Percentiles rank a stretch among this genome's conserved stretches.
Evolutionary conservation across 1,140 invertebrate species (phyloP).

Genomic region (Pinna nobilis): DNA sequence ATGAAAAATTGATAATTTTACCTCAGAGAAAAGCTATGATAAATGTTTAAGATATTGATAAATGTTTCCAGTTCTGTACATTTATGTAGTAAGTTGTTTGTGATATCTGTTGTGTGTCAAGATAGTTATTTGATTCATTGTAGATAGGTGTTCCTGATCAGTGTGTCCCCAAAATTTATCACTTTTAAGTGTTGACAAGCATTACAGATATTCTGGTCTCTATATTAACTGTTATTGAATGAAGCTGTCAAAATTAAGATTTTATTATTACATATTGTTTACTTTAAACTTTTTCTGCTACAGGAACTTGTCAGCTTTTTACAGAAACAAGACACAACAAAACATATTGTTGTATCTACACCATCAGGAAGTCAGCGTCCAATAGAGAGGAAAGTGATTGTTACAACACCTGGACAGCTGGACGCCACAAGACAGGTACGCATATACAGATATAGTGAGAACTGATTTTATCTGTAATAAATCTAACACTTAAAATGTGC

Average conservation of each 20-base stretch:
- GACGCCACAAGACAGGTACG: slow-evolving; percentile 57
- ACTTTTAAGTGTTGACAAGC: no score
- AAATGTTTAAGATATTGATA: no score
- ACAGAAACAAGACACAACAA: slow-evolving; percentile 65
- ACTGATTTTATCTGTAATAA: no score
- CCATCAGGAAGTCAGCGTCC: slow-evolving; percentile 38
- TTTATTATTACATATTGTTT: not conserved
- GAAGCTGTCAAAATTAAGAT: not conserved
- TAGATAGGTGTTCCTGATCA: no score
- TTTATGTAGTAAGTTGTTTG: no score
- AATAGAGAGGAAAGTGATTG: slow-evolving; percentile 60
- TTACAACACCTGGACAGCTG: slow-evolving; percentile 57
- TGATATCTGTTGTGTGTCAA: no score
- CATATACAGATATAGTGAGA: no score
- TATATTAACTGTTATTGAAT: not conserved
- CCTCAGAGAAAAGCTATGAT: no score
- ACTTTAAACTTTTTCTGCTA: slow-evolving; percentile 3
- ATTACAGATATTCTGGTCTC: not conserved
- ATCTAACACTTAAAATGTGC: not conserved
- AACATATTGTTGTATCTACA: slow-evolving; percentile 53
- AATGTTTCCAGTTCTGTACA: no score
- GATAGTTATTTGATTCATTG: no score
- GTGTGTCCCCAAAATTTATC: no score
- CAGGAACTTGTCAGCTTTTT: slow-evolving; percentile 71
- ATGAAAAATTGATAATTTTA: no score